Conservation (phyloP, 2,888 invertebrate genomes). For the Prosapia bicincta region DNA sequence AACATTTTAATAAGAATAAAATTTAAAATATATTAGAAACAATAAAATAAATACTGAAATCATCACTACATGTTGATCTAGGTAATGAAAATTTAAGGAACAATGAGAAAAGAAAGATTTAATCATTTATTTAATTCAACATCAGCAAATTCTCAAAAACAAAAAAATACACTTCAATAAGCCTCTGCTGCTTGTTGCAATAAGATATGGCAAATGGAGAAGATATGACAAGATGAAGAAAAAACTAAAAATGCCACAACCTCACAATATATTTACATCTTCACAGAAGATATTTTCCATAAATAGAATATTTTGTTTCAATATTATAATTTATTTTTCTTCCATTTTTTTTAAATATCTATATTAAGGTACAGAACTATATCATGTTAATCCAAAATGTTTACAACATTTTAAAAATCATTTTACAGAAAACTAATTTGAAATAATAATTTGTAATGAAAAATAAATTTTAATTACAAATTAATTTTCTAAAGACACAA, state of each 20-base stretch:
- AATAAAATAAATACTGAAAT: too few relatives aligned
- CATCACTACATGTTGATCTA: too few relatives aligned
- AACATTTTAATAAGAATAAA: too few relatives aligned
- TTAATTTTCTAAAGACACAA: not conserved
- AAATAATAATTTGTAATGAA: not conserved
- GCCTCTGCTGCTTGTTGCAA: slow-evolving; percentile 15
- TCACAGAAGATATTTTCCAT: slow-evolving; percentile 24
- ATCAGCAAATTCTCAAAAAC: not conserved
- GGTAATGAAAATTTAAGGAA: too few relatives aligned
- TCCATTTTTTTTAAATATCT: slow-evolving; percentile 13
- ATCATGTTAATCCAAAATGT: slow-evolving; percentile 13
- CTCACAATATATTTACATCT: slow-evolving; percentile 12
- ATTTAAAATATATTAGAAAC: too few relatives aligned
- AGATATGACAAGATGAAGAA: not conserved
- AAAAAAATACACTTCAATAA: not conserved
- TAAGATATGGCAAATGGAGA: slow-evolving; percentile 17
- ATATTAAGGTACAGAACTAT: slow-evolving; percentile 19
- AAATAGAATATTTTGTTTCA: slow-evolving; percentile 16
- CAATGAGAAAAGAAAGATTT: too few relatives aligned
- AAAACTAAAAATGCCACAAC: not conserved
- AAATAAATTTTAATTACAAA: not conserved
- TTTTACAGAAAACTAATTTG: not conserved
- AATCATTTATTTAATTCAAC: too few relatives aligned
- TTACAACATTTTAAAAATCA: not conserved
- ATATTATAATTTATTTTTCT: slow-evolving; percentile 21